Evolutionary conservation across 2,888 invertebrate genomes (phyloP).

Genomic region (Tetragonisca angustula): DNA sequence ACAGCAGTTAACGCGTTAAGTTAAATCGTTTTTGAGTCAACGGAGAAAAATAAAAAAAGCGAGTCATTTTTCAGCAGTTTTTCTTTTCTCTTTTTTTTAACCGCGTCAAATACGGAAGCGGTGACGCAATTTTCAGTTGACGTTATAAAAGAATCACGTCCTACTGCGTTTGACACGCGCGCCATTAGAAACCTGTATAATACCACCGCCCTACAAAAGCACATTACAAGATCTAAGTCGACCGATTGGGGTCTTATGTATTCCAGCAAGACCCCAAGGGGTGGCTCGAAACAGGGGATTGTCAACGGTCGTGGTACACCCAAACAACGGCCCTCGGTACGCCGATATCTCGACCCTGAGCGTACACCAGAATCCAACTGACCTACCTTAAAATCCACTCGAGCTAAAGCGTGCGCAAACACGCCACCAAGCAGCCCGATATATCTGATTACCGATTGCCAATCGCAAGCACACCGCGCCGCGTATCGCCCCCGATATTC

Average conservation of each 20-base stretch:
- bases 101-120: too few relatives aligned
- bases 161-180: background rate
- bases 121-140: too few relatives aligned
- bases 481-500: too few relatives aligned
- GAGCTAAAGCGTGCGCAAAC: slow-evolving; percentile 9
- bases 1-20: too few relatives aligned
- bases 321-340: slow-evolving; percentile 35
- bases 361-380: slow-evolving; percentile 29
- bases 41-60: too few relatives aligned
- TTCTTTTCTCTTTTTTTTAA: too few relatives aligned
- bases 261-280: slow-evolving; percentile 1
- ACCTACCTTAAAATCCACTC: slow-evolving; percentile 53
- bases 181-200: background rate
- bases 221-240: background rate
- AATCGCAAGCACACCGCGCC: background rate
- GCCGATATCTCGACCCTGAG: slow-evolving; percentile 34
- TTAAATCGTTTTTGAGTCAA: too few relatives aligned
- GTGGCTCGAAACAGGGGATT: slow-evolving; percentile 43
- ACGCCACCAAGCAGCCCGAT: background rate
- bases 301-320: slow-evolving; percentile 54
- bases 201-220: background rate
- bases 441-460: background rate
- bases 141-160: too few relatives aligned
- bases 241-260: background rate
- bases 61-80: too few relatives aligned